Base-by-base conservation (phyloP, 2,888 invertebrate species). In the Lapara coniferarum region DNA sequence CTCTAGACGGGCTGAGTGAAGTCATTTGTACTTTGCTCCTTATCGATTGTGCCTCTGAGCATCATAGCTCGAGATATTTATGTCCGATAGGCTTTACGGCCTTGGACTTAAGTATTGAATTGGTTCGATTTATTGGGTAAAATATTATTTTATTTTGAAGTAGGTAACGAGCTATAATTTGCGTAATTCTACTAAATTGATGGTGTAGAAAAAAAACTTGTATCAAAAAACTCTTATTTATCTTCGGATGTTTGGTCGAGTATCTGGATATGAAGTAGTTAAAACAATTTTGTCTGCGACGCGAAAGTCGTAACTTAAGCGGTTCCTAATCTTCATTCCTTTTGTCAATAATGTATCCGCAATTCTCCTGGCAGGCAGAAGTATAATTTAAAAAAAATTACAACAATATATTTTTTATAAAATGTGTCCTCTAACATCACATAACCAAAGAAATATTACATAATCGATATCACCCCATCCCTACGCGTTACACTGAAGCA, bases 51-150 rank as follows among this genome's bases (percentile, higher is more conserved):
- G 77, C 76, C 57, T 66, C 66, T 85, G 85, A 82, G 83, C 78
- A 69, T 58, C 63, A 63, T 63, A 46, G 1, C 63, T 19, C 13
- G 19, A 46, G 81, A 85, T 84, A 89, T 90, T 89, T 85, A 89
- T 89, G 83, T 77, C 79, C 83, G 78, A 83, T 84, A 79, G 78
- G 80, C 75, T 78, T 79, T 80, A 81, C 81, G 78, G 85, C 80
- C 81, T 88, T 87, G 87, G 88, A 89, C 88, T 87, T 84, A 85
- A 88, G 82, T 79, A 81, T 83, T 85, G 82, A 82, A 76, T 83
- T 55, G 37, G 37, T 80, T 79, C 79, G 8, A 14, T 85, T 83
- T 78, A 81, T 78, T 79, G 77, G 85, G 77, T 81, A 78, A 81
- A 69, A 72, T 69, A 70, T n/a, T 44, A 10, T 59, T 10, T 59